These are phyloP conservation scores for Rhagophthalmus giganteus DNA, from an alignment of 2,888 invertebrate genomes.

Conservation along the genomic window DNA sequence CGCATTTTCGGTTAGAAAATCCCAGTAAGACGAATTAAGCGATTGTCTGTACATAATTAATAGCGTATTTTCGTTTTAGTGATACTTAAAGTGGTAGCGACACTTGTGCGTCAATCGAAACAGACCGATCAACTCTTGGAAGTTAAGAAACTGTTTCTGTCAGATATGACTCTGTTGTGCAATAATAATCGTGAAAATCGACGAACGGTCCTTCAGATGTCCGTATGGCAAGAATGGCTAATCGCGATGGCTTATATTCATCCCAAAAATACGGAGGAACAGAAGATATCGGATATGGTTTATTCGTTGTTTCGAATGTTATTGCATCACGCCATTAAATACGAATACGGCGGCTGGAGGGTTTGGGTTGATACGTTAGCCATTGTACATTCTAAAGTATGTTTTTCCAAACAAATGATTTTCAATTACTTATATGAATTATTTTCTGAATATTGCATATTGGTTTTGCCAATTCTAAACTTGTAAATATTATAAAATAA, in stretches of 20 bases:
- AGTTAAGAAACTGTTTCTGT: constrained; percentile 94
- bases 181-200: constrained; percentile 97
- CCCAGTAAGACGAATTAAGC: constrained; percentile 81
- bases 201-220: constrained; percentile 98
- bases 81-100: constrained; percentile 98
- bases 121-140: constrained; percentile 88
- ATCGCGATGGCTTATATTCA: constrained; percentile 98
- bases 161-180: constrained; percentile 97
- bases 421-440: not conserved
- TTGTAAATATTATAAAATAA: no score
- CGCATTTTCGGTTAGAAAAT: constrained; percentile 92
- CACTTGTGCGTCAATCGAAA: constrained; percentile 94
- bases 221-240: constrained; percentile 99
- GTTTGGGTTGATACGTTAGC: constrained; percentile 99
- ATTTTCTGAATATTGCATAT: no score
- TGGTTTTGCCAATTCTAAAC: no score
- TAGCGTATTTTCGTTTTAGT: constrained; percentile 69
- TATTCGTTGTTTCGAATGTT: constrained; percentile 97
- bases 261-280: constrained; percentile 92
- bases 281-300: constrained; percentile 97
- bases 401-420: constrained; percentile 11
- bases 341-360: constrained; percentile 99
- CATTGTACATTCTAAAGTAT: constrained; percentile 97
- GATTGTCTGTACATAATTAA: no score
- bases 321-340: constrained; percentile 97